A percentile compares a stretch with the other conserved stretches of the same genome.
Evolutionary conservation across 1,140 invertebrate species (phyloP).

Genomic region (Danaus plexippus): DNA sequence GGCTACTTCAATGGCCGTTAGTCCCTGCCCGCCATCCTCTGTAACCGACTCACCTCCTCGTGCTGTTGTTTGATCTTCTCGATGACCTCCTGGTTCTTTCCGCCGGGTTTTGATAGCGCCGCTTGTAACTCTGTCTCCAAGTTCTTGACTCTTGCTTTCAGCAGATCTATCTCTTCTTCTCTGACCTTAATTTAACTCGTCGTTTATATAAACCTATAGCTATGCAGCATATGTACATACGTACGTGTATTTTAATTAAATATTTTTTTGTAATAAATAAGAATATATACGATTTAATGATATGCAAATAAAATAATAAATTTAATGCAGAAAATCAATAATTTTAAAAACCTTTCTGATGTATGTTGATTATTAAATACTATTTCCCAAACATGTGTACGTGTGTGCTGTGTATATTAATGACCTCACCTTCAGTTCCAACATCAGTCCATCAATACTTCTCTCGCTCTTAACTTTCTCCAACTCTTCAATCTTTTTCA

Average conservation of each 20-base stretch:
- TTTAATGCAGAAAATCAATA: too few relatives aligned
- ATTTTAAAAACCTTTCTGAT: too few relatives aligned
- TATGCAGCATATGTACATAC: too few relatives aligned
- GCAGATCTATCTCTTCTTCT: constrained; percentile 64
- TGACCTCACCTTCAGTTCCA: constrained; percentile 55
- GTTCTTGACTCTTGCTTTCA: constrained; percentile 60
- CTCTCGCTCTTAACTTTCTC: constrained; percentile 53
- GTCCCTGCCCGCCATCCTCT: too few relatives aligned
- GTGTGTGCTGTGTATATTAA: neutral
- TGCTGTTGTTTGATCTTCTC: constrained; percentile 68
- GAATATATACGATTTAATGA: too few relatives aligned
- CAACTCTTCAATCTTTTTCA: constrained; percentile 59
- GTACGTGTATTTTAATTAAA: neutral
- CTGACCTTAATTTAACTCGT: constrained; percentile 40
- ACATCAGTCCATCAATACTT: constrained; percentile 36
- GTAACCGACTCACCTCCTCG: constrained; percentile 48
- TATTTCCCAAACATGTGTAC: too few relatives aligned
- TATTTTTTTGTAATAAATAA: constrained; percentile 1
- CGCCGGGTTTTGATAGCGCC: constrained; percentile 59
- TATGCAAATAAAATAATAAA: too few relatives aligned
- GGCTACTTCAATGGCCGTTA: too few relatives aligned
- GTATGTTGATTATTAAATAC: too few relatives aligned
- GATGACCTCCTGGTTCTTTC: constrained; percentile 67
- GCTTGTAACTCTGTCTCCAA: constrained; percentile 65
- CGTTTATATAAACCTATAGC: neutral